Base-by-base conservation (phyloP, 1,140 invertebrate species). In the Zaprionus vittiger region DNA sequence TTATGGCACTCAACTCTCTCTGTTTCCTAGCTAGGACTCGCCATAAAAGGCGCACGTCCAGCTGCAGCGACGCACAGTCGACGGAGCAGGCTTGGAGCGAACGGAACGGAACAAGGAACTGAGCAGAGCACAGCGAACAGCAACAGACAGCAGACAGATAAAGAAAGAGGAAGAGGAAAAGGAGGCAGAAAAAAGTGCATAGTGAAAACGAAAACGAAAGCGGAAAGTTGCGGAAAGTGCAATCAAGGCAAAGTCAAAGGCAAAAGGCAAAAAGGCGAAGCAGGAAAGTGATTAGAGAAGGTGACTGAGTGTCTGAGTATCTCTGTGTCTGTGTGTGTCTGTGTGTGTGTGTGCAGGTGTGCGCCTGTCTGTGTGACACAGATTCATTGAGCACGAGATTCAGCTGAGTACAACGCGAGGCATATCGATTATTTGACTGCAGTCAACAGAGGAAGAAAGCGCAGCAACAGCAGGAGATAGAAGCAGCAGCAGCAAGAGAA, bases 181-280 rank as follows among this genome's bases (percentile, higher is more conserved):
- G 34, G 9, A 34, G 38, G 17, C 38, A 24, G 55, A 49, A 62
- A 68, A 52, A 77, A 60, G 67, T 72, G 66, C 77, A 77, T 65
- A 84, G 84, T 87, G 84, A 87, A 87, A 87, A 81, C 82, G 82
- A 85, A 85, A 85, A 78, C 84, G 77, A 72, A 78, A 73, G 64
- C 64, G 17, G 26, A 59, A 67, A 67, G 54, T 47, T 41, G 52
- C 22, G 14, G 15, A 55, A 28, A 65, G 49, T 65, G 61, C 34
- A 41, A 41, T 34, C 22, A 47, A 44, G 14, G 20, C n/a, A n/a
- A 55, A 55, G 64, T 37, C 34, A 34, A 34, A 54, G 31, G 47
- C n/a, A 17, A 11, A 49, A 22, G 26, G 26, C 7, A 6, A 31
- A 26, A 49, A 22, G 26, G 26, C 6, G 24, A 31, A 26, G 54